Conservation (phyloP, 2,113 vertebrate species). For the Cathartes aura region DNA sequence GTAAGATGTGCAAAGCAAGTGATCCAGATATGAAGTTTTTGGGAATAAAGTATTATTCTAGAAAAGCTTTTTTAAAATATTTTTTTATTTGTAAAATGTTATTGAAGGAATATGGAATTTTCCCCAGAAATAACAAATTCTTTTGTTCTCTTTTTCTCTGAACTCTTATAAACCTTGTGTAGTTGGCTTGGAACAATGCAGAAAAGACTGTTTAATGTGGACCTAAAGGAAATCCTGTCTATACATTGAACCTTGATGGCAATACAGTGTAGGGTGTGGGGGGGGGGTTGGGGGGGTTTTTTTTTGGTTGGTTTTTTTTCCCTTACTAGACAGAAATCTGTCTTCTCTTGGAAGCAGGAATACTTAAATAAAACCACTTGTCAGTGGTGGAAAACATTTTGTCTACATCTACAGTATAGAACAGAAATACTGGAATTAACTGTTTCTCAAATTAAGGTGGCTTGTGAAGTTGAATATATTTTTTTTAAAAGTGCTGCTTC, state of each 20-base stretch:
- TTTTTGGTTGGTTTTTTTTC: not conserved
- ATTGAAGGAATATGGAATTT: not conserved
- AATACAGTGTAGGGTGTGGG: not conserved
- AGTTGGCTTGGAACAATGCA: not conserved
- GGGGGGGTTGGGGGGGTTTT: not conserved
- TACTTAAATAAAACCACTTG: not conserved
- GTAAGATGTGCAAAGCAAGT: accelerated
- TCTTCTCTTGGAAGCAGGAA: not conserved
- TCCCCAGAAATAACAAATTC: not conserved
- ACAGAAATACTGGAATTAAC: not conserved
- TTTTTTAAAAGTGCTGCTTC: not conserved
- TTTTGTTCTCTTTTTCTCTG: not conserved
- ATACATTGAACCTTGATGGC: not conserved
- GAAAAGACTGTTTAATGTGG: not conserved
- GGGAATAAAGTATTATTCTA: not conserved
- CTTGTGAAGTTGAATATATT: not conserved
- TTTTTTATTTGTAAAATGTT: not conserved
- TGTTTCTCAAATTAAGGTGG: not conserved
- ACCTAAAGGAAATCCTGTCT: not conserved
- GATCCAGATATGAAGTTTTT: not conserved
- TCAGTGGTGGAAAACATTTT: not conserved
- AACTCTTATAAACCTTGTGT: not conserved
- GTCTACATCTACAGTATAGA: not conserved
- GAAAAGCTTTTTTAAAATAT: not conserved
- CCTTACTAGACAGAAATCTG: accelerated